These are phyloP conservation scores for Sympetrum striolatum DNA, from an alignment of 2,888 invertebrate genomes.

Conservation along the genomic window DNA sequence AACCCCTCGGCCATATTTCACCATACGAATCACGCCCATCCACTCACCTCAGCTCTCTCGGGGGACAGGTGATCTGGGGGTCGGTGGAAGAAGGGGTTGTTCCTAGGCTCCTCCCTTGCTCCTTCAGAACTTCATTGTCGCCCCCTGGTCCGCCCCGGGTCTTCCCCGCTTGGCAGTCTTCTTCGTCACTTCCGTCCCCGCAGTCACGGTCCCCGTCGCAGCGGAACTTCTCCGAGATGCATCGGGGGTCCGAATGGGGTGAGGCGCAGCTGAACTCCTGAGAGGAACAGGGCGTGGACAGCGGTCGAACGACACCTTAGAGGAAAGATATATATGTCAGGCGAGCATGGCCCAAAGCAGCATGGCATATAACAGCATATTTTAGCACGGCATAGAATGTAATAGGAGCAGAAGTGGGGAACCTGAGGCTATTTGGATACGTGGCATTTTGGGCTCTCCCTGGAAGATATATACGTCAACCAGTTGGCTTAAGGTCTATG, in stretches of 20 bases:
- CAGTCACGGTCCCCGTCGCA: constrained; percentile 89
- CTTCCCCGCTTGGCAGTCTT: constrained; percentile 81
- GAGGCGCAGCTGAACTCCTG: constrained; percentile 75
- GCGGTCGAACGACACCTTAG: constrained; percentile 52
- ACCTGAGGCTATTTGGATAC: too few relatives aligned
- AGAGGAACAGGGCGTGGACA: constrained; percentile 66
- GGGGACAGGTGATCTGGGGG: constrained; percentile 71
- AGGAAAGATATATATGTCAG: too few relatives aligned
- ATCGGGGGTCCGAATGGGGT: constrained; percentile 64
- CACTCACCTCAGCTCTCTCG: constrained; percentile 22
- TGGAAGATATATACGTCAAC: too few relatives aligned
- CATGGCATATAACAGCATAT: too few relatives aligned
- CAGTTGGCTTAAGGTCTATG: too few relatives aligned
- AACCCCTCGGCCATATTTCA: too few relatives aligned
- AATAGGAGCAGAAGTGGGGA: too few relatives aligned
- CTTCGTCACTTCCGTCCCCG: constrained; percentile 87
- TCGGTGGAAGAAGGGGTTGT: constrained; percentile 78
- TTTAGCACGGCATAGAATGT: too few relatives aligned
- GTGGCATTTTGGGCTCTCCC: too few relatives aligned
- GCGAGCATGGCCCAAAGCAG: too few relatives aligned
- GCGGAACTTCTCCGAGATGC: constrained; percentile 76
- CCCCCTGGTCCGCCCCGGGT: constrained; percentile 82
- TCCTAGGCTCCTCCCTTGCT: neutral
- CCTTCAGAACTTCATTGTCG: constrained; percentile 42
- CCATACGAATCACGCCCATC: neutral